These are phyloP conservation scores for Prenolepis imparis DNA, from an alignment of 2,888 invertebrate species.

Conservation along the genomic window DNA sequence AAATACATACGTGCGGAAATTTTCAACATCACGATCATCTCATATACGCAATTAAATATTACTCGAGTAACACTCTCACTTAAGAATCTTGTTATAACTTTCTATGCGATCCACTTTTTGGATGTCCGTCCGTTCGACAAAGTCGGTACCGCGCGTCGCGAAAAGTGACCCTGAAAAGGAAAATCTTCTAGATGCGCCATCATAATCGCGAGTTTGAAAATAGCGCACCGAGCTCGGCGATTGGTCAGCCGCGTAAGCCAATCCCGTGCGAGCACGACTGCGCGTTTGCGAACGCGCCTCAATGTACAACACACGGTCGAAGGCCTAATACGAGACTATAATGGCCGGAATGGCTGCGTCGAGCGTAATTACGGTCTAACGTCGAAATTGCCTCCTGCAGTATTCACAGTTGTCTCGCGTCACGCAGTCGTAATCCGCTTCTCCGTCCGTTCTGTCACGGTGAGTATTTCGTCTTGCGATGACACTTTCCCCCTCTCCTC, in stretches of 20 bases:
- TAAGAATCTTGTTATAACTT: not conserved
- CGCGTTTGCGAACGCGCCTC: not conserved
- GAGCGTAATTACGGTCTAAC: conserved; percentile 52
- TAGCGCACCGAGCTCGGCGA: not conserved
- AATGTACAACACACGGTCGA: conserved; percentile 3
- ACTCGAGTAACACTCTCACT: not conserved
- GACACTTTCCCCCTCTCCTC: not conserved
- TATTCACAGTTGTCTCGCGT: not conserved
- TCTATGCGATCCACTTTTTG: not conserved
- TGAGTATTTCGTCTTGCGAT: not conserved
- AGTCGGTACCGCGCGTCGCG: no score
- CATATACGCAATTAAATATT: no score
- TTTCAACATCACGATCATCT: no score
- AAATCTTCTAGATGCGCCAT: not conserved
- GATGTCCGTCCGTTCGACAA: not conserved
- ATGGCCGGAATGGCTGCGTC: conserved; percentile 53
- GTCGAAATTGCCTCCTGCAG: conserved; percentile 34
- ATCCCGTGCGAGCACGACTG: not conserved
- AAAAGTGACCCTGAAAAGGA: not conserved
- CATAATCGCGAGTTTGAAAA: not conserved
- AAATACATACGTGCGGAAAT: no score
- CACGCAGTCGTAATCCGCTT: conserved; percentile 30
- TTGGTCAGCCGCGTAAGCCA: not conserved
- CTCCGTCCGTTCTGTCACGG: not conserved
- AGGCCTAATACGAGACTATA: conserved; percentile 38